Evolutionary conservation across 1,140 invertebrate species (phyloP), one percentile per base, ranked within the genome.

Genomic region (Philopotamus ludificatus): DNA sequence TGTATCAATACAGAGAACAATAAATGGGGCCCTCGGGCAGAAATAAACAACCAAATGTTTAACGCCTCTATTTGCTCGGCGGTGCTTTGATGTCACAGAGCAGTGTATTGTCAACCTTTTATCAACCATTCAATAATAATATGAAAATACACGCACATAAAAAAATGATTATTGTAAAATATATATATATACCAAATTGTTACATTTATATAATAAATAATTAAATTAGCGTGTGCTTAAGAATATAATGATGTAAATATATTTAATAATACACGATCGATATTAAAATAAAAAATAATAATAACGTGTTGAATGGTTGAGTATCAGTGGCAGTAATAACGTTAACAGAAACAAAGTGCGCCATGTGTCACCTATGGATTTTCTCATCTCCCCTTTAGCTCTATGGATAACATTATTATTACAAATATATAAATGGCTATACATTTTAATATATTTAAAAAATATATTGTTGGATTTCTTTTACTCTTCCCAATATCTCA

Each of bases 31-130:
- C 60, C 68, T 28, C 64, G 47, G 49, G 59, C 61, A 55, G 68
- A 63, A 63, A 67, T 67, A 66, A 67, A 64, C 57, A 67, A 70
- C 65, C 65, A 61, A 70, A 64, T 67, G 65, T 70, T 70, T 70
- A 70, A 67, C 65, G 67, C 65, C 65, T 67, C 61, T 67, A 57
- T 70, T 67, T 66, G 62, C 42, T 67, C 62, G 65, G 68, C 68
- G 68, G 65, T 60, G 26, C 68, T 67, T 70, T 70, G 65, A 70
- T 67, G 55, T 65, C 26, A 39, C 18, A 10, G 18, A 34, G 1
- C 44, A 60, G 66, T 1, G 47, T n/a, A 26, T 15, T 3, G 23
- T 10, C 0, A 65, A 68, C 66, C 15, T 58, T 58, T 58, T n/a
- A n/a, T n/a, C n/a, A n/a, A n/a, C n/a, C n/a, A n/a, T n/a, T n/a